Base-by-base conservation (phyloP, 2,797 vertebrate genomes). In the Intellagama lesueurii region DNA sequence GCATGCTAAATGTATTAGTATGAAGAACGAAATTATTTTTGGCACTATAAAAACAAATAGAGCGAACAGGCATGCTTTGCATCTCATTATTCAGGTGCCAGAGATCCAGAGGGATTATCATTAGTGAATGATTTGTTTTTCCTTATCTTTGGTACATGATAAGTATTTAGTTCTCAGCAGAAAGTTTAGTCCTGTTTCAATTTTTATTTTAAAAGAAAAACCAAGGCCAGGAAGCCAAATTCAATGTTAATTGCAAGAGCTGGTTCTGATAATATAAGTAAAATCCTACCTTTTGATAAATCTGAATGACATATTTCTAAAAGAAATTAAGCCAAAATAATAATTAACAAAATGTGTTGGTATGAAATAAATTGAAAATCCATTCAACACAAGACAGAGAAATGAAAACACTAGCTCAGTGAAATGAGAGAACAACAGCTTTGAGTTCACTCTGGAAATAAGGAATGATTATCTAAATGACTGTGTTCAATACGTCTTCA, bases 241-340 rank as follows among this genome's bases (percentile, higher is more conserved):
- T 94, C 95, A 94, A 93, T 95, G 97, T 97, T 96, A 97, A 97
- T 97, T 96, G 97, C 97, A 96, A 94, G 95, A 96, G 97, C 95
- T 96, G 92, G 93, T 96, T 96, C 94, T 94, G 93, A 96, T 97
- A 93, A 96, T 93, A 96, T 88, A 96, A 94, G 96, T 93, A 97
- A 90, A 97, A 96, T 98, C 99, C 98, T 99, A 99, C 99, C 99
- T 99, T 99, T 99, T 99, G 98, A 99, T 97, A 99, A 99, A 99
- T 98, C 99, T 99, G 99, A 99, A 99, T 98, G 98, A 99, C 99
- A 99, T 99, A 98, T 99, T 99, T 99, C 99, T 99, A 99, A 98
- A 98, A 98, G 96, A 98, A 97, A 97, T 97, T 97, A 97, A 98
- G 96, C 97, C 97, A 97, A 96, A 96, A 97, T 96, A 95, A 96